Evolutionary conservation across 1,140 invertebrate species (phyloP), one percentile per base, ranked within the genome.

Genomic region (Battus philenor): DNA sequence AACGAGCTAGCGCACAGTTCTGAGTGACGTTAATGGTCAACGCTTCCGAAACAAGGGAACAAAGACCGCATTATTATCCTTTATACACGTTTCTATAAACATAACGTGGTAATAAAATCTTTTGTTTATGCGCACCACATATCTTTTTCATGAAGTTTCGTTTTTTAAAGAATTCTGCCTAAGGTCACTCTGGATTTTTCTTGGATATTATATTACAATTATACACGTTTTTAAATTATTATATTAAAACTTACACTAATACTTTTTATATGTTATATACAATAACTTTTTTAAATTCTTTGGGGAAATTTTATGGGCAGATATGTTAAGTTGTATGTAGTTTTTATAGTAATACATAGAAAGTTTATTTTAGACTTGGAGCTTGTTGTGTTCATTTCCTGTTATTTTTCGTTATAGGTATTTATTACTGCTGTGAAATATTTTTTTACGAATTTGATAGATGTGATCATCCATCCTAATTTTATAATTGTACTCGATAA

Each of bases 61-160:
- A 48, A 61, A 47, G 41, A 39, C 44, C 39, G 34, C 47, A 50
- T 56, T 56, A 52, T 56, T 45, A 56, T 41, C 38, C 24, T 8
- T 16, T 41, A 41, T 26, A 29, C 29, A 29, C 38, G 9, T 29
- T 29, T 41, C 38, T 29, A 27, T 41, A 16, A 27, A 29, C 38
- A 41, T 17, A 6, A 17, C 13, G 11, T 10, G 9, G 38, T 27
- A 7, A 41, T 27, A 27, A 27, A 41, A 27, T 41, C 10, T 36
- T 13, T 13, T 41, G 11, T 34, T 34, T 16, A 41, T 41, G 24
- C 12, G 3, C 4, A 1, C 10, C 12, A 16, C 32, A n/a, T 1
- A 29, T 29, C 11, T 27, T 26, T 39, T 26, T 27, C 36, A 39
- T 27, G 27, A 36, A 26, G 10, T 12, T 15, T 24, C 1, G 13